Conservation (phyloP, 2,113 vertebrate genomes). For the Columba livia region DNA sequence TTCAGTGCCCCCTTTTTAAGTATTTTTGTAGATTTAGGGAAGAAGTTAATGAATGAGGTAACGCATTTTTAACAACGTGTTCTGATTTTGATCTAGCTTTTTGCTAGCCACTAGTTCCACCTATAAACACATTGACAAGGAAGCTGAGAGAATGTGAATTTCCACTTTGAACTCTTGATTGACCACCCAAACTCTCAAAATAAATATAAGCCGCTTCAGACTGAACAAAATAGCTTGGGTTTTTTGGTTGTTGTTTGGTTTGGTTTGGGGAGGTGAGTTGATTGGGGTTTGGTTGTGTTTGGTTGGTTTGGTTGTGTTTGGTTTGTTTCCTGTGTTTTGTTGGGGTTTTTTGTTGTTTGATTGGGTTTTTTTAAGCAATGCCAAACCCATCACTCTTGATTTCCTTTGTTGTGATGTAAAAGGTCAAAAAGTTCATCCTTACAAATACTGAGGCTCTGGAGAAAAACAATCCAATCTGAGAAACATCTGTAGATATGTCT, state of each 20-base stretch:
- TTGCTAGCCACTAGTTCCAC: not conserved
- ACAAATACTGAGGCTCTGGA: not conserved
- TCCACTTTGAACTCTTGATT: not conserved
- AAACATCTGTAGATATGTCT: not conserved
- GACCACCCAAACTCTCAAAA: not conserved
- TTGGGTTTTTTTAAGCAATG: not conserved
- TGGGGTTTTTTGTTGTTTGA: too few relatives aligned
- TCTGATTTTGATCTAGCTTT: not conserved
- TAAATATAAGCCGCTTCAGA: not conserved
- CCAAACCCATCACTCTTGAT: not conserved
- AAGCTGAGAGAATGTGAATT: not conserved
- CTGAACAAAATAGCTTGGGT: not conserved
- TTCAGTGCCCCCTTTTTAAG: not conserved
- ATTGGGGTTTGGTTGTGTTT: too few relatives aligned
- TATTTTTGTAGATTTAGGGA: not conserved
- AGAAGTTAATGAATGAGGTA: not conserved
- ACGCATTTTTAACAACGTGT: rapidly evolving
- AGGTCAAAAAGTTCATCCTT: not conserved
- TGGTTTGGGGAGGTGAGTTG: too few relatives aligned
- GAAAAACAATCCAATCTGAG: not conserved
- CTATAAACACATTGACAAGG: not conserved
- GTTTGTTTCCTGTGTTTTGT: too few relatives aligned
- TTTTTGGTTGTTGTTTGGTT: too few relatives aligned
- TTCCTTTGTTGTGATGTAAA: not conserved
- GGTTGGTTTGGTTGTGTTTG: too few relatives aligned